Percentiles rank a stretch among this genome's conserved stretches.
phyloP scores from a whole-genome alignment of 1,140 invertebrate genomes.

The Chionoecetes opilio region DNA sequence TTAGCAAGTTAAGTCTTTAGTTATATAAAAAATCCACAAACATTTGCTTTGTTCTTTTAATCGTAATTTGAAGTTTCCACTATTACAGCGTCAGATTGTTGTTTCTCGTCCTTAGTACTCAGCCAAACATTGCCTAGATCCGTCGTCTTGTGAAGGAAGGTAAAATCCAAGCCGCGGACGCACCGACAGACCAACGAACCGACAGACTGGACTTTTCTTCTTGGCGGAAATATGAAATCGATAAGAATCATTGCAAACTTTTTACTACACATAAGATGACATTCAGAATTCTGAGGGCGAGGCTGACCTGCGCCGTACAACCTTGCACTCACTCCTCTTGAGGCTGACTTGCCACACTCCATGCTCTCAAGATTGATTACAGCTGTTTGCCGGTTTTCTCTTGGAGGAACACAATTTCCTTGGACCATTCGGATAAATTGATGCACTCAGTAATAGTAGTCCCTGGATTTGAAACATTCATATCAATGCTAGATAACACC shows the following conservation, averaged over 20 bases:
- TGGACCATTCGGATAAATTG: not conserved
- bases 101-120: not conserved
- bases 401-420: conserved; percentile 11
- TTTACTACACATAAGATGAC: too few relatives aligned
- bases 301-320: too few relatives aligned
- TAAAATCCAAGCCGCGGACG: not conserved
- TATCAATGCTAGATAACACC: not conserved
- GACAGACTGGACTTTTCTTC: not conserved
- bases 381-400: not conserved
- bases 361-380: not conserved
- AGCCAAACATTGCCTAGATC: not conserved
- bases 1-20: too few relatives aligned
- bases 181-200: not conserved
- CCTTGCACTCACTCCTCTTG: not conserved
- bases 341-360: not conserved
- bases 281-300: too few relatives aligned
- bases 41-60: too few relatives aligned
- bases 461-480: not conserved
- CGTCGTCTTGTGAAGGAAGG: not conserved
- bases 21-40: too few relatives aligned
- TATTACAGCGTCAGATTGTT: not conserved
- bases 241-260: not conserved
- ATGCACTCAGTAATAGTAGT: not conserved
- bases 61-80: not conserved
- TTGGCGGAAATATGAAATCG: not conserved